These are phyloP conservation scores for Forpus xanthops DNA, from an alignment of 2,797 vertebrate species.

Conservation along the genomic window DNA sequence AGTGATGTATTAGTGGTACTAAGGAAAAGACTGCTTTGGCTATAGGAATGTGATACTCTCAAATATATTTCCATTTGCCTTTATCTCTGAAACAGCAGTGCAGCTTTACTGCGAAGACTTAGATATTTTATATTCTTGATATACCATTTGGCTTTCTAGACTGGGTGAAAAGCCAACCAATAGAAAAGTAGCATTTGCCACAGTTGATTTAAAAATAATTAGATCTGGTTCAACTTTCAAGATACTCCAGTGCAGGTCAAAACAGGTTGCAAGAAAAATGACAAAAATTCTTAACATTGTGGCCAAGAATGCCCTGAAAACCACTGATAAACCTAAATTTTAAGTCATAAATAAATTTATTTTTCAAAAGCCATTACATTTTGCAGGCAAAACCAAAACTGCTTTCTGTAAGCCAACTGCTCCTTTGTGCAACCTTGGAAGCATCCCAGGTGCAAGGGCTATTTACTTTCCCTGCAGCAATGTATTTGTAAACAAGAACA, in stretches of 20 bases:
- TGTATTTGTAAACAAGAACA: background rate
- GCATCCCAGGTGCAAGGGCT: background rate
- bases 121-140: background rate
- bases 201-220: background rate
- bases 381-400: conserved; percentile 1
- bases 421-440: background rate
- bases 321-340: background rate
- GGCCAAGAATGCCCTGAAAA: background rate
- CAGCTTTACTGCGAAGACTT: background rate
- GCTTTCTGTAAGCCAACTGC: background rate
- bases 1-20: background rate
- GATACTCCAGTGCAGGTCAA: background rate
- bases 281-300: background rate
- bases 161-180: background rate
- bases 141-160: background rate
- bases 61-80: background rate
- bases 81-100: background rate
- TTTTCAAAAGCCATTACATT: background rate
- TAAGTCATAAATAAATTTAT: background rate
- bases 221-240: background rate
- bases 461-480: conserved; percentile 1
- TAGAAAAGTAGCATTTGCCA: background rate
- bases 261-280: background rate
- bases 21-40: background rate
- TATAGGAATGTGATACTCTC: background rate